Percentiles rank a stretch among this genome's conserved stretches.
Evolutionary conservation across 1,140 invertebrate genomes (phyloP).

Genomic region (Phenacoccus solenopsis): DNA sequence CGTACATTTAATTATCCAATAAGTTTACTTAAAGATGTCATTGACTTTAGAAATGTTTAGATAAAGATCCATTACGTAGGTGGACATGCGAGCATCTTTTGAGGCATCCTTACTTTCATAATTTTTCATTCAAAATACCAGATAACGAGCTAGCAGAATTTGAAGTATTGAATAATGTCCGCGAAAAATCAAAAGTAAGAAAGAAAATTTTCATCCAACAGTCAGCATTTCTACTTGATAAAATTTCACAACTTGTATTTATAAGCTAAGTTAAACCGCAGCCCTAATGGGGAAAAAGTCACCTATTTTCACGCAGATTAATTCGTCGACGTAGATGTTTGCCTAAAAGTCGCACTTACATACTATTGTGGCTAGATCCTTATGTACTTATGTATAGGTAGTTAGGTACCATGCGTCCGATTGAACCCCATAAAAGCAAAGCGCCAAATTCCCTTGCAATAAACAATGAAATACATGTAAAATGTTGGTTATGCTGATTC

Average conservation of each 20-base stretch:
- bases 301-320: neutral
- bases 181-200: conserved; percentile 46
- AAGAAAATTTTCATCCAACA: conserved; percentile 10
- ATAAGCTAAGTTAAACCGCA: no score
- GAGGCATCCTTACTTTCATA: conserved; percentile 75
- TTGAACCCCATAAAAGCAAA: no score
- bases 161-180: conserved; percentile 44
- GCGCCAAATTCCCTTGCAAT: no score
- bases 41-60: conserved; percentile 82
- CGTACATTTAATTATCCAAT: neutral
- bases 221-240: neutral
- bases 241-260: neutral
- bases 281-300: neutral
- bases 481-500: no score
- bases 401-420: no score
- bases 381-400: no score
- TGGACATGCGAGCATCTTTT: conserved; percentile 84
- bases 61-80: conserved; percentile 82
- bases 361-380: no score
- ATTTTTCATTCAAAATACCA: conserved; percentile 62
- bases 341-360: no score
- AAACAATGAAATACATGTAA: no score
- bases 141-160: conserved; percentile 54
- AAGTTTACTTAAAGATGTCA: conserved; percentile 25
- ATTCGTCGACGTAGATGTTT: no score